A percentile compares a stretch with the other conserved stretches of the same genome.
Evolutionary conservation across 2,888 invertebrate genomes (phyloP).

Genomic region (Fragum whitleyi): DNA sequence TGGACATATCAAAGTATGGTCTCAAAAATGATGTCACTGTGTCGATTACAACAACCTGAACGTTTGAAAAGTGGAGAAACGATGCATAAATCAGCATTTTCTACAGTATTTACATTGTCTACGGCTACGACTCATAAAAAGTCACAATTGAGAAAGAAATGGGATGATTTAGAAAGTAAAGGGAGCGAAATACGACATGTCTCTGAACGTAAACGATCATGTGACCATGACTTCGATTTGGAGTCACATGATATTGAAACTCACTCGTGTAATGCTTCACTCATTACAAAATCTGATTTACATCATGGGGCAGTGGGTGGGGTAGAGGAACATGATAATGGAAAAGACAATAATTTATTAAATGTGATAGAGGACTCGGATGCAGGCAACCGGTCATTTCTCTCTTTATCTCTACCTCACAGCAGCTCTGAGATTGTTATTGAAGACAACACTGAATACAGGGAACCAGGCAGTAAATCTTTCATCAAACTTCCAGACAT

Average conservation of each 20-base stretch:
- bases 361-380: not conserved
- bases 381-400: not conserved
- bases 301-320: slow-evolving; percentile 50
- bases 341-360: not conserved
- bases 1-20: slow-evolving; percentile 73
- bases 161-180: slow-evolving; percentile 27
- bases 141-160: slow-evolving; percentile 2
- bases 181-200: not conserved
- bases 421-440: slow-evolving; percentile 21
- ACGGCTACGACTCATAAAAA: slow-evolving; percentile 64
- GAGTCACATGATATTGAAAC: slow-evolving; percentile 51
- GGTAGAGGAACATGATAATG: not conserved
- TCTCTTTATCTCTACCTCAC: slow-evolving; percentile 12
- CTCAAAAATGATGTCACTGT: slow-evolving; percentile 62
- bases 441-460: slow-evolving; percentile 23
- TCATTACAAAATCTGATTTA: slow-evolving; percentile 29
- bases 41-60: slow-evolving; percentile 53
- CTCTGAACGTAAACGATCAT: slow-evolving; percentile 14
- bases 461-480: slow-evolving; percentile 8
- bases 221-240: slow-evolving; percentile 34
- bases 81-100: slow-evolving; percentile 67
- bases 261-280: slow-evolving; percentile 48
- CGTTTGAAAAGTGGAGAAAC: slow-evolving; percentile 57
- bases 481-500: slow-evolving; percentile 21
- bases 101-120: slow-evolving; percentile 59